Evolutionary conservation across 2,113 vertebrate species (phyloP).

Genomic region (Perca schrenkii): DNA sequence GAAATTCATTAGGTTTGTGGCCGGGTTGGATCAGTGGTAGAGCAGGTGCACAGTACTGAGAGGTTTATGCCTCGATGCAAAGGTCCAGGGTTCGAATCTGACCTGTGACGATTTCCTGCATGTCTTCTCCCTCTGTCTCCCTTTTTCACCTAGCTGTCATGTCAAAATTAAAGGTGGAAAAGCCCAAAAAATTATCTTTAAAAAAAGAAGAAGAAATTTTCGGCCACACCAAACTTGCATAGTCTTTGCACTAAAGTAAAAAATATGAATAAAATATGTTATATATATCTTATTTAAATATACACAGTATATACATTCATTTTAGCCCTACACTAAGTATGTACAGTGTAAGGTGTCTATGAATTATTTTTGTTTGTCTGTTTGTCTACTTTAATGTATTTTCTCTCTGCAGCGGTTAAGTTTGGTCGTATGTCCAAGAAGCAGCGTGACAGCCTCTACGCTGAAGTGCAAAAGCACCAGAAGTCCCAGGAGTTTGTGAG

Average conservation of each 20-base stretch:
- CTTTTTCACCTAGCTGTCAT: no score
- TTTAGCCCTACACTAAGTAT: not conserved
- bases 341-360: not conserved
- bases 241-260: not conserved
- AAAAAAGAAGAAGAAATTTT: not conserved
- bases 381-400: not conserved
- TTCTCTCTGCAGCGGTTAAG: constrained; percentile 88
- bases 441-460: constrained; percentile 93
- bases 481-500: constrained; percentile 87
- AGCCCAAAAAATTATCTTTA: no score
- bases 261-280: not conserved
- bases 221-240: not conserved
- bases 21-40: no score
- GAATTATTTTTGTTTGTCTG: not conserved
- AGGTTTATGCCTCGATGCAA: no score
- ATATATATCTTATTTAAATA: not conserved
- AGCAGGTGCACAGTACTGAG: no score
- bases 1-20: not conserved
- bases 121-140: no score
- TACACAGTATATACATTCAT: not conserved
- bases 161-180: no score
- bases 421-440: constrained; percentile 97
- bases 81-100: no score
- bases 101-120: no score
- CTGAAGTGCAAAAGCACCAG: constrained; percentile 94